phyloP scores from a whole-genome alignment of 2,888 invertebrate genomes.

The Mesorhabditis sp. region DNA sequence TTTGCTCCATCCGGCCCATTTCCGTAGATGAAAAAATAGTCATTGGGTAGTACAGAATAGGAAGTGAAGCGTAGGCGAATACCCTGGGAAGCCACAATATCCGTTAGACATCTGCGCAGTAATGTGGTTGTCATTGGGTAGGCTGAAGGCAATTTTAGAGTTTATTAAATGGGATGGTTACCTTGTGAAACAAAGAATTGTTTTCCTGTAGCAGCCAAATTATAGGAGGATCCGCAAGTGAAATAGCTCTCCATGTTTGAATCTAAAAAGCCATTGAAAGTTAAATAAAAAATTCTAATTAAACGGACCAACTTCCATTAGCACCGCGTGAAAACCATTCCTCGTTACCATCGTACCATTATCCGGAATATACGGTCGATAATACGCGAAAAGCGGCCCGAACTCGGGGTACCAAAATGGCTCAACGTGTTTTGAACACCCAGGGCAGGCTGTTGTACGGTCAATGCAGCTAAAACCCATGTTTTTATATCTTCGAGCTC shows the following conservation, averaged over 20 bases:
- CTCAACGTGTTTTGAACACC: neutral
- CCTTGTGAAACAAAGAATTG: neutral
- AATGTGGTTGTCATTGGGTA: neutral
- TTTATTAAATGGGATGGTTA: neutral
- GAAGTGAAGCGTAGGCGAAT: neutral
- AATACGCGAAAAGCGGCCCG: neutral
- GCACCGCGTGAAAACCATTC: neutral
- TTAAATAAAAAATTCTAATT: neutral
- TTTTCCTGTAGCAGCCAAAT: neutral
- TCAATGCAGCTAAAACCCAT: neutral
- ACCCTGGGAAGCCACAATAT: neutral
- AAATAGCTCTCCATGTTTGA: neutral
- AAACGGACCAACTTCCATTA: neutral
- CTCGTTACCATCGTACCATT: neutral
- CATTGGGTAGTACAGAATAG: neutral
- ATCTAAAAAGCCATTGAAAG: neutral
- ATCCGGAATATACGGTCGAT: neutral
- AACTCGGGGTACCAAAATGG: constrained; percentile 2
- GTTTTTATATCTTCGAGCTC: neutral
- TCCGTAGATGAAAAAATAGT: neutral
- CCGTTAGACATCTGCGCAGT: constrained; percentile 1
- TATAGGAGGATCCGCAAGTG: neutral
- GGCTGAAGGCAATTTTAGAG: neutral
- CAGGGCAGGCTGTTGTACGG: neutral
- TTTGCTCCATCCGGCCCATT: neutral